Percentiles rank a stretch among this genome's conserved stretches.
Evolutionary conservation across 92 coral and sea anemone genomes (phyloP).

Genomic region (Siderastrea siderea): DNA sequence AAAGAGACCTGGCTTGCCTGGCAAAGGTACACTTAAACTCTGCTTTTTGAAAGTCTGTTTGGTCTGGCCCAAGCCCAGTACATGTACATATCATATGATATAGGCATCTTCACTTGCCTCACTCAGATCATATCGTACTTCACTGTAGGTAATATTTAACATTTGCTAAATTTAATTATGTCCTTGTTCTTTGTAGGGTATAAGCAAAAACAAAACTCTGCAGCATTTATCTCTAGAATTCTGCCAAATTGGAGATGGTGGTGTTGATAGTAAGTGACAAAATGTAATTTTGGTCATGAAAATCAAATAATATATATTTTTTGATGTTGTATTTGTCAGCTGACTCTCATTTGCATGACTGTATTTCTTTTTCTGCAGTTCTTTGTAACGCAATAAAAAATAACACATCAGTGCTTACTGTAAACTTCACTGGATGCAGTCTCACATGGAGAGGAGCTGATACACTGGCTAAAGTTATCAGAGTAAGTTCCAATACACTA

Average conservation of each 20-base stretch:
- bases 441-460: conserved; percentile 98
- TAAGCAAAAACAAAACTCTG: conserved; percentile 86
- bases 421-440: conserved; percentile 95
- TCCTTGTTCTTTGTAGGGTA: conserved; percentile 68
- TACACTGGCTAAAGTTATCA: conserved; percentile 87
- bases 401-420: conserved; percentile 79
- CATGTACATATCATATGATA: neutral
- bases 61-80: too few relatives aligned
- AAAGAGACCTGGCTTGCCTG: conserved; percentile 82
- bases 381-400: conserved; percentile 89
- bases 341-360: neutral
- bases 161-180: neutral
- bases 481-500: conserved; percentile 51
- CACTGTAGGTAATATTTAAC: neutral
- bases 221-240: conserved; percentile 91
- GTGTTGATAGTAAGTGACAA: conserved; percentile 83
- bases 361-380: conserved; percentile 48
- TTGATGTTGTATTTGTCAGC: neutral
- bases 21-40: conserved; percentile 77
- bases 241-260: conserved; percentile 98
- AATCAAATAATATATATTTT: neutral
- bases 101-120: neutral
- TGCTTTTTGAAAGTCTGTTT: neutral
- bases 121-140: neutral
- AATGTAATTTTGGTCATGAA: neutral